Conservation (phyloP, 2,888 invertebrate species). For the Globia sparganii region DNA sequence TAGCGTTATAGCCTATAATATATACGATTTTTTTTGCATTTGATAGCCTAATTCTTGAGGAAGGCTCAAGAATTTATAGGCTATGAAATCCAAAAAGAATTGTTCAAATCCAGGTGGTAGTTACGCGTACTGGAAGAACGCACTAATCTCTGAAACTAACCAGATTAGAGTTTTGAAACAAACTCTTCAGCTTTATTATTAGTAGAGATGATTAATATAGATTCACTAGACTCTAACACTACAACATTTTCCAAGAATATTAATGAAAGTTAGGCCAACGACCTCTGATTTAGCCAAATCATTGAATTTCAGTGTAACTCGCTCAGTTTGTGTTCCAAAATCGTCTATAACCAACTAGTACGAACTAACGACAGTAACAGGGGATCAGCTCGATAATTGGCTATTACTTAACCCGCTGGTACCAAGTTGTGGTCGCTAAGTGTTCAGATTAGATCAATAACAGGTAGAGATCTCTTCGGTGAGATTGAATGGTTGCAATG, state of each 20-base stretch:
- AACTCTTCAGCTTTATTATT: no score
- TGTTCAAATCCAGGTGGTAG: no score
- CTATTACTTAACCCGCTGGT: constrained; percentile 54
- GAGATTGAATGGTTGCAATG: constrained; percentile 33
- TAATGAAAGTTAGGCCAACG: neutral
- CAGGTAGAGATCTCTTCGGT: constrained; percentile 56
- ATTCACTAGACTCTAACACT: neutral
- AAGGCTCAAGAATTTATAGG: no score
- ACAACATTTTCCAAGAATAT: constrained; percentile 3
- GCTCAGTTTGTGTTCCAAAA: constrained; percentile 14
- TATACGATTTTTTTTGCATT: no score
- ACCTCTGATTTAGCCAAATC: neutral
- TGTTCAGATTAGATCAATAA: constrained; percentile 54
- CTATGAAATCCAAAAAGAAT: no score
- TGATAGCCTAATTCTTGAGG: no score
- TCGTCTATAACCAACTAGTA: constrained; percentile 16
- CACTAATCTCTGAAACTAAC: no score
- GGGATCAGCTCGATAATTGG: constrained; percentile 56
- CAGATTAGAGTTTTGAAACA: no score
- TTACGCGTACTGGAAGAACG: no score
- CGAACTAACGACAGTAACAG: constrained; percentile 25
- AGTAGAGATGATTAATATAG: no score
- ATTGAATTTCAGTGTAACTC: constrained; percentile 19
- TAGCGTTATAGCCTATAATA: no score
- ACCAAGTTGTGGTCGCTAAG: constrained; percentile 56